phyloP scores from a whole-genome alignment of 2,888 invertebrate species.

The Sinotaia quadrata region DNA sequence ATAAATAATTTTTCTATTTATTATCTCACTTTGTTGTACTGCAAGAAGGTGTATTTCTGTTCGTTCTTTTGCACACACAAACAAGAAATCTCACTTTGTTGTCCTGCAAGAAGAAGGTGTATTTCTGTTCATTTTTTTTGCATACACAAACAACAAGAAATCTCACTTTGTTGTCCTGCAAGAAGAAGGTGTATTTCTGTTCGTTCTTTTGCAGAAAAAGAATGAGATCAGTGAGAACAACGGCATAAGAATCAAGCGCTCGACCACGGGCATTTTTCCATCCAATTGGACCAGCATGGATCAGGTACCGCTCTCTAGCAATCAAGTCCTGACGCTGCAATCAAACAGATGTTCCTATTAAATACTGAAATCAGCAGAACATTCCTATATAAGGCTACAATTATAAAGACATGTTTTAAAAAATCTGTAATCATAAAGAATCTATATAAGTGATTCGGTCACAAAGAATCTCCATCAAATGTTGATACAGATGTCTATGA shows the following conservation, averaged over 20 bases:
- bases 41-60: too few species aligned
- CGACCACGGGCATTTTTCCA: constrained; percentile 93
- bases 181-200: constrained; percentile 87
- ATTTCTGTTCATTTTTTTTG: constrained; percentile 94
- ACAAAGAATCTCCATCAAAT: too few species aligned
- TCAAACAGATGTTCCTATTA: not conserved
- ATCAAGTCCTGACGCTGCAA: constrained; percentile 86
- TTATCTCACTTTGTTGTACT: too few species aligned
- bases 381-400: not conserved
- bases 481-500: not conserved
- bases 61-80: too few species aligned
- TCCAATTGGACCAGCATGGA: constrained; percentile 88
- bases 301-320: constrained; percentile 83
- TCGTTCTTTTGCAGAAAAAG: constrained; percentile 93
- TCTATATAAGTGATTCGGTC: too few species aligned
- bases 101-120: constrained; percentile 87
- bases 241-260: constrained; percentile 87
- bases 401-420: not conserved
- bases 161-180: constrained; percentile 90
- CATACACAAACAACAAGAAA: too few species aligned
- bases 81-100: constrained; percentile 86
- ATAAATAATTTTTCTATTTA: too few species aligned
- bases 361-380: too few species aligned
- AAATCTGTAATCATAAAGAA: not conserved
- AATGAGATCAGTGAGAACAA: constrained; percentile 91